Evolutionary conservation across 2,797 vertebrate species (phyloP).

Genomic region (Enteromius treurensis): DNA sequence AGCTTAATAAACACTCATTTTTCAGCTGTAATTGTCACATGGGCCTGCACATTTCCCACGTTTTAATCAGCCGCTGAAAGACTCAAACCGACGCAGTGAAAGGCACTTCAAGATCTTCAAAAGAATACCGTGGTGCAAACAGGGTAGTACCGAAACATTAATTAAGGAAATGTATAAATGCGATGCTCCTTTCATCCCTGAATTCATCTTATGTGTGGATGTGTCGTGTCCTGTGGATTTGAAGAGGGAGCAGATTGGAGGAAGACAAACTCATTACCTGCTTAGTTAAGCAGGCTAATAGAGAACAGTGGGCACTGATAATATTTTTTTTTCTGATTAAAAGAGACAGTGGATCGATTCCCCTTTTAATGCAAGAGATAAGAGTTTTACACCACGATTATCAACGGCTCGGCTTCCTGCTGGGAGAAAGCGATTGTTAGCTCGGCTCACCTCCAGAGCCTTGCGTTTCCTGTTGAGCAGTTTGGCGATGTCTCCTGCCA

Average conservation of each 20-base stretch:
- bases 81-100: neutral
- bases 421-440: neutral
- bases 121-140: neutral
- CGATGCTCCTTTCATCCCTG: neutral
- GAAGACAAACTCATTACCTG: conserved; percentile 60
- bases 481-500: conserved; percentile 92
- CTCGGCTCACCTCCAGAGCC: conserved; percentile 89
- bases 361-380: conserved; percentile 59
- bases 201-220: conserved; percentile 1
- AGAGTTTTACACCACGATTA: conserved; percentile 53
- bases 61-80: conserved; percentile 7
- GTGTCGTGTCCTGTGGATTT: conserved; percentile 50
- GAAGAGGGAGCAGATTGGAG: conserved; percentile 52
- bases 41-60: neutral
- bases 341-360: conserved; percentile 60
- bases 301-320: conserved; percentile 57
- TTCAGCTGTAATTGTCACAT: conserved; percentile 20
- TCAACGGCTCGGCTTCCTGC: neutral
- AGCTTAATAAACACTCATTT: conserved; percentile 37
- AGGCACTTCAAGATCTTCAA: neutral
- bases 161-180: neutral
- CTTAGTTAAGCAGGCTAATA: conserved; percentile 63
- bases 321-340: conserved; percentile 62
- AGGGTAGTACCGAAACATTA: neutral
- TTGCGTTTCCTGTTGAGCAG: conserved; percentile 95